Percentiles rank a stretch among this genome's conserved stretches.
Conservation (phyloP, 1,140 invertebrate species). For the Proales similis region DNA sequence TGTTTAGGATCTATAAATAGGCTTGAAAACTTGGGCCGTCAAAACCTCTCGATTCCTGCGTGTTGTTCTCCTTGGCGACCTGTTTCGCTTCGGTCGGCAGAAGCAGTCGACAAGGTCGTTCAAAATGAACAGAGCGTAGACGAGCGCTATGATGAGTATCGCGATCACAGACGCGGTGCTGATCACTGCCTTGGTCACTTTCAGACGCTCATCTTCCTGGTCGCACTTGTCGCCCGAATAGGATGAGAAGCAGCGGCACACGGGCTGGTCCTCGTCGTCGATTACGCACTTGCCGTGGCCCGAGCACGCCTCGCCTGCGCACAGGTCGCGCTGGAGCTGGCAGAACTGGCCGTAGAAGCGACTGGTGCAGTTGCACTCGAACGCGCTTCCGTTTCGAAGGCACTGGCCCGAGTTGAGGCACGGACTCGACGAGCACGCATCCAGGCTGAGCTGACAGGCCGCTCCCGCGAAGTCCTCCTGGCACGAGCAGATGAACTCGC, state of each 20-base stretch:
- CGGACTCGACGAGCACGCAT: constrained; percentile 62
- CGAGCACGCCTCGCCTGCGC: constrained; percentile 10
- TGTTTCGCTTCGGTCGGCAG: too few species aligned
- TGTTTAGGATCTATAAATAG: too few species aligned
- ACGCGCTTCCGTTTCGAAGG: constrained; percentile 40
- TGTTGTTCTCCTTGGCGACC: too few species aligned
- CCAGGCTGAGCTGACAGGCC: constrained; percentile 74
- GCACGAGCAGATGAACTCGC: constrained; percentile 1
- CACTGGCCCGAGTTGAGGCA: constrained; percentile 80
- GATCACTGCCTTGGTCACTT: background rate
- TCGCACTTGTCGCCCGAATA: constrained; percentile 13
- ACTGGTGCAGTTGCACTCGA: constrained; percentile 23
- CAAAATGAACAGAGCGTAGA: too few species aligned
- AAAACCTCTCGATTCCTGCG: too few species aligned
- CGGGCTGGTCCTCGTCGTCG: background rate
- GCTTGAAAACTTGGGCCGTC: too few species aligned
- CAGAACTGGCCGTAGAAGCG: constrained; percentile 12
- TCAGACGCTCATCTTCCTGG: background rate
- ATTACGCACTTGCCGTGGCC: background rate
- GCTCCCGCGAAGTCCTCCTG: constrained; percentile 59
- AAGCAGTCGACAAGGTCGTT: too few species aligned
- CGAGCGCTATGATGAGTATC: background rate
- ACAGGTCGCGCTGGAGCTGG: constrained; percentile 5
- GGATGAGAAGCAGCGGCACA: background rate
- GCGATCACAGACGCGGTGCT: constrained; percentile 4